A percentile compares a stretch with the other conserved stretches of the same genome.
phyloP scores from a whole-genome alignment of 64 coral and sea anemone genomes.

The Pocillopora verrucosa region DNA sequence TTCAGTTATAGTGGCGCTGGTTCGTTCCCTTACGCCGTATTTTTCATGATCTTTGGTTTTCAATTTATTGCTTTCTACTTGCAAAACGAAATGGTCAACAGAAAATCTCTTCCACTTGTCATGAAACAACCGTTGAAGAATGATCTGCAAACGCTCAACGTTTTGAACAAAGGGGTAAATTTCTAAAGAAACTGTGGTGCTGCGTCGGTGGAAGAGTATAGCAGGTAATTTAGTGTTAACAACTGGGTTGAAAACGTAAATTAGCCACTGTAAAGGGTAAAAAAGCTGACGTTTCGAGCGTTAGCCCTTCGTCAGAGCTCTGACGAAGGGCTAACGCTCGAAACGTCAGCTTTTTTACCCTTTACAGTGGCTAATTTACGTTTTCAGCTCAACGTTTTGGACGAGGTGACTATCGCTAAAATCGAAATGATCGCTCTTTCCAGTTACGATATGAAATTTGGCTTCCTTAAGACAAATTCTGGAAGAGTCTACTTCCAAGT shows the following conservation, averaged over 20 bases:
- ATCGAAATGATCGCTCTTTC: slow-evolving; percentile 8
- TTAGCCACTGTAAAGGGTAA: no score
- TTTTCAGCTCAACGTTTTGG: slow-evolving; percentile 12
- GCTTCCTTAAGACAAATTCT: background rate
- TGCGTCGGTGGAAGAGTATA: no score
- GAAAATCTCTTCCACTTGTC: slow-evolving; percentile 8
- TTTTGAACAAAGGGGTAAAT: no score
- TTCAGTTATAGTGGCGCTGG: background rate
- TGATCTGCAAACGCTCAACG: background rate
- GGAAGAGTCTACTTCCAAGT: slow-evolving; percentile 17
- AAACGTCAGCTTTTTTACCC: no score
- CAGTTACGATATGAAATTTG: background rate
- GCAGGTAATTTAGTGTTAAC: no score
- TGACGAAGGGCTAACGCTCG: no score
- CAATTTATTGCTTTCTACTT: background rate
- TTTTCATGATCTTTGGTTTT: background rate
- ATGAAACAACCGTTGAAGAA: background rate
- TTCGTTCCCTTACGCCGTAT: background rate
- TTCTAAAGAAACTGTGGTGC: no score
- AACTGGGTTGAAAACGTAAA: no score
- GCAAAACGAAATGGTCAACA: slow-evolving; percentile 8
- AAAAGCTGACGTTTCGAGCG: no score
- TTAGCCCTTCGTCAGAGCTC: no score
- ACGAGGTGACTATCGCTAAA: background rate
- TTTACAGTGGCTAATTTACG: no score